Evolutionary conservation across 2,888 invertebrate species (phyloP).

Genomic region (Tenodera sinensis): DNA sequence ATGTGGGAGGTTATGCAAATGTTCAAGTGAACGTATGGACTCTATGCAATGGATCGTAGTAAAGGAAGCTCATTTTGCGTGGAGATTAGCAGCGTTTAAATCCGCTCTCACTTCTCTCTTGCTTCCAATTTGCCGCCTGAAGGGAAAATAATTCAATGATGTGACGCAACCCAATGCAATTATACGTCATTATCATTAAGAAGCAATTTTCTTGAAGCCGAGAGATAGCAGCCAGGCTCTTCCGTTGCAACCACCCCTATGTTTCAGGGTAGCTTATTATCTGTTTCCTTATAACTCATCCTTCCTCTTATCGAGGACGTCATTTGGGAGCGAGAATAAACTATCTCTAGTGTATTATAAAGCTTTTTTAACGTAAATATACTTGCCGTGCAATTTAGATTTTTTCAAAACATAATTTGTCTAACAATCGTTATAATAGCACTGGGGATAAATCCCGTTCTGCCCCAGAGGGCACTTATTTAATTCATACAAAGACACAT

Average conservation of each 20-base stretch:
- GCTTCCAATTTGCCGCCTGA: slow-evolving; percentile 3
- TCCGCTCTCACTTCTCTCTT: background rate
- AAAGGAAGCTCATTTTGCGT: background rate
- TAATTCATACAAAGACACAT: too few relatives aligned
- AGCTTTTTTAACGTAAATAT: too few relatives aligned
- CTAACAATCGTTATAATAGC: too few relatives aligned
- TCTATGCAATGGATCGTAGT: background rate
- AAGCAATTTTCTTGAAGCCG: slow-evolving; percentile 5
- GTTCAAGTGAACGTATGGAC: background rate
- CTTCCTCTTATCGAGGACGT: too few relatives aligned
- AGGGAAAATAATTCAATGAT: slow-evolving; percentile 7
- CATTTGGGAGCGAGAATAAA: too few relatives aligned
- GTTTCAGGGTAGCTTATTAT: background rate
- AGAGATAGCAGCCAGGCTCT: background rate
- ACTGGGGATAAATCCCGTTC: too few relatives aligned
- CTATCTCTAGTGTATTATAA: too few relatives aligned
- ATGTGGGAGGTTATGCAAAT: background rate
- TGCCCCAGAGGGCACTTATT: too few relatives aligned
- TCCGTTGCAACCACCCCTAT: background rate
- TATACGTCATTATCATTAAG: slow-evolving; percentile 12
- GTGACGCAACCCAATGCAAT: slow-evolving; percentile 10
- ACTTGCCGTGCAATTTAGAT: too few relatives aligned
- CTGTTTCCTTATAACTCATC: too few relatives aligned
- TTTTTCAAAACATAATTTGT: too few relatives aligned
- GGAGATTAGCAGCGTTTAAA: background rate